phyloP scores from a whole-genome alignment of 2,888 invertebrate species.

The Cryptus armator region DNA sequence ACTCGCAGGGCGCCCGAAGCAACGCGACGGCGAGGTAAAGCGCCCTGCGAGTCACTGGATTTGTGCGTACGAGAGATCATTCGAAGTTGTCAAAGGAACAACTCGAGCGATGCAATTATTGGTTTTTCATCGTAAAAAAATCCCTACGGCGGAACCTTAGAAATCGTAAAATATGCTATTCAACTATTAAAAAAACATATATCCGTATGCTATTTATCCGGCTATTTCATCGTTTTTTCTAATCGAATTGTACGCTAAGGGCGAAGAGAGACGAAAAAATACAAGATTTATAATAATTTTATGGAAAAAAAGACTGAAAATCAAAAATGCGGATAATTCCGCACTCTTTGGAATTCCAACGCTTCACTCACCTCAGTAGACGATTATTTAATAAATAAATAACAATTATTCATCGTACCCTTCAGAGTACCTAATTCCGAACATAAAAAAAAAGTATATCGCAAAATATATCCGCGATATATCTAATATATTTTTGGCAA shows the following conservation, averaged over 20 bases:
- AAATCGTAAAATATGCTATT: slow-evolving; percentile 14
- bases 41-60: slow-evolving; percentile 23
- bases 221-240: neutral
- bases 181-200: neutral
- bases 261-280: neutral
- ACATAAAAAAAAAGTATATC: too few species aligned
- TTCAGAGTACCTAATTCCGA: too few species aligned
- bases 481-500: too few species aligned
- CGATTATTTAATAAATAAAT: too few species aligned
- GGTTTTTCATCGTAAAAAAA: slow-evolving; percentile 38
- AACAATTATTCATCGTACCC: too few species aligned
- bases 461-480: too few species aligned
- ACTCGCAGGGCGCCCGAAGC: slow-evolving; percentile 35
- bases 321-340: too few species aligned
- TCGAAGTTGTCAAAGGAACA: slow-evolving; percentile 51
- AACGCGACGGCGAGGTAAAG: slow-evolving; percentile 17
- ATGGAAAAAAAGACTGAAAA: neutral
- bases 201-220: neutral
- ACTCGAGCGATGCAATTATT: slow-evolving; percentile 55
- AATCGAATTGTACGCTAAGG: neutral
- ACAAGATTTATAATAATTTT: neutral
- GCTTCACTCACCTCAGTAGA: too few species aligned
- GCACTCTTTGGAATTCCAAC: too few species aligned
- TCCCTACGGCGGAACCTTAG: neutral
- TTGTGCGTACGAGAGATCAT: slow-evolving; percentile 43